Evolutionary conservation across 2,888 invertebrate species (phyloP).

Genomic region (Cinara cedri): DNA sequence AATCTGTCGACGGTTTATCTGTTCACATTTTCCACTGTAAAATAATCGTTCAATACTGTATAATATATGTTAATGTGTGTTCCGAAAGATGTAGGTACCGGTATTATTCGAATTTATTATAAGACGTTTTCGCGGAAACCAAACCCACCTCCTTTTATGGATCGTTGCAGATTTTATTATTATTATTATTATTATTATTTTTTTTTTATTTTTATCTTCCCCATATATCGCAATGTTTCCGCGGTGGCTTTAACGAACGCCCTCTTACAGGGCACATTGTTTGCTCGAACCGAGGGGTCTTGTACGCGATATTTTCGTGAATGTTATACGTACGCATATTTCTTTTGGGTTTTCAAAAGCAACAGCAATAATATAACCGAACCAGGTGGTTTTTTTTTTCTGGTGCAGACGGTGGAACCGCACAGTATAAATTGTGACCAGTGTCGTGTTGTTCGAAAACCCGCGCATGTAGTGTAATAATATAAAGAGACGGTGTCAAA

Average conservation of each 20-base stretch:
- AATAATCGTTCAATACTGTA: no score
- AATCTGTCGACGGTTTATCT: no score
- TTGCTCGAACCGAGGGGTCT: not conserved
- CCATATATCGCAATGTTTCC: not conserved
- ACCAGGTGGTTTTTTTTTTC: no score
- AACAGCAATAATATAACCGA: not conserved
- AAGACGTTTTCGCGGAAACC: no score
- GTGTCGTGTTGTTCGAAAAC: not conserved
- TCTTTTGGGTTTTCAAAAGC: no score
- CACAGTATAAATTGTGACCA: not conserved
- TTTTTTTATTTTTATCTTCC: not conserved
- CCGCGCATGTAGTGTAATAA: not conserved
- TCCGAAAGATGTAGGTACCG: no score
- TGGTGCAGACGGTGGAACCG: not conserved
- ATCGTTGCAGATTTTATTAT: no score
- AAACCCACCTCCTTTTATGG: no score
- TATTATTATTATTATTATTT: no score
- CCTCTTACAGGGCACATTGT: not conserved
- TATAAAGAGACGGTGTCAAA: slow-evolving; percentile 13
- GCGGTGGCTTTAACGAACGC: not conserved
- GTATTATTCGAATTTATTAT: no score
- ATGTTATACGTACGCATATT: not conserved
- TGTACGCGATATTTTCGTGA: not conserved
- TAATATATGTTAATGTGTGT: no score
- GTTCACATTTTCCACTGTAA: no score